These are phyloP conservation scores for Leucoraja ocellata DNA, from an alignment of 2,797 vertebrate species.

Conservation along the genomic window DNA sequence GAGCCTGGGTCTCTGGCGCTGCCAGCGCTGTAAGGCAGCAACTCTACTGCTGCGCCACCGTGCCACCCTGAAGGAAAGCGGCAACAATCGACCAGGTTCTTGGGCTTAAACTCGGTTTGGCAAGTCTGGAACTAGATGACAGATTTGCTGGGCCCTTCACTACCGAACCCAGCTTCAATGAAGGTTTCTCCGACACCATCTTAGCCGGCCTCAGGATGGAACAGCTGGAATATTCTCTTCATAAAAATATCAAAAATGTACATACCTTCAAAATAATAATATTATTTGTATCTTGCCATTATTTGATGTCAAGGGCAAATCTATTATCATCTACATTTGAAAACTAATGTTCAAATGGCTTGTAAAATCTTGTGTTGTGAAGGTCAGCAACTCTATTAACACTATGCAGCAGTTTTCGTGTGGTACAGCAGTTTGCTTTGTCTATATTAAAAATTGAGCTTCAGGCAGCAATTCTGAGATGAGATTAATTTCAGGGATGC, in stretches of 20 bases:
- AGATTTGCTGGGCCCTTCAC: no score
- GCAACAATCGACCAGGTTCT: no score
- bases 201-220: background rate
- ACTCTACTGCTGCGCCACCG: no score
- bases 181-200: background rate
- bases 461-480: constrained; percentile 27
- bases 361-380: constrained; percentile 5
- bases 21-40: no score
- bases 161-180: background rate
- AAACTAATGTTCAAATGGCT: constrained; percentile 30
- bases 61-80: no score
- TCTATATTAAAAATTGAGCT: constrained; percentile 38
- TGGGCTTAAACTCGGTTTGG: no score
- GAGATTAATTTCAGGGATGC: constrained; percentile 36
- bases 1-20: no score
- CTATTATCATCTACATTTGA: constrained; percentile 22
- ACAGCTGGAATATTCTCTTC: background rate
- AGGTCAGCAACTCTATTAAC: constrained; percentile 25
- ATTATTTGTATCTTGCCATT: background rate
- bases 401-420: constrained; percentile 14
- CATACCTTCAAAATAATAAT: constrained; percentile 28
- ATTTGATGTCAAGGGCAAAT: constrained; percentile 12
- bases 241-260: background rate
- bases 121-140: no score
- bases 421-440: constrained; percentile 32